Evolutionary conservation across 2,888 invertebrate species (phyloP), one percentile per base, ranked within the genome.

Genomic region (Euplagia quadripunctaria): DNA sequence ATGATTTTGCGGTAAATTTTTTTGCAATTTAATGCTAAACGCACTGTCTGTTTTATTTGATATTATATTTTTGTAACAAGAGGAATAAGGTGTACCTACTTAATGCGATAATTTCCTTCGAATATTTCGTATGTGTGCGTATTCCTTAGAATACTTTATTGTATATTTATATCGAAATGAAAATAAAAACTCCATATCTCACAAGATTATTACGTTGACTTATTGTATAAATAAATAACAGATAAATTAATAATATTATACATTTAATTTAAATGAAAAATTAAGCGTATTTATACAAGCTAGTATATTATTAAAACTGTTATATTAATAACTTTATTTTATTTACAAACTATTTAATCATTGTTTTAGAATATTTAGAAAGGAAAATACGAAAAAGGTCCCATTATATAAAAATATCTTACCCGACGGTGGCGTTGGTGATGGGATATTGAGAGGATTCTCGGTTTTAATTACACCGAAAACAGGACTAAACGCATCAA

Each of bases 401-500:
- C 86, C 82, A 82, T 80, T 82, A 84, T 82, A 84, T 78, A 80
- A 81, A 84, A 84, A 84, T 72, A 41, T 74, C 91, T 91, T 92
- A 92, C 92, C 92, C 80, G 85, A 80, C n/a, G 88, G 85, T 55
- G 85, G 82, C 46, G 88, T 88, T 20, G 90, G 86, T 74, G 83
- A 78, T n/a, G 87, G 86, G 68, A 79, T 75, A 68, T 76, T 76
- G 64, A 85, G 70, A 49, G 90, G 87, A 68, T 86, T 74, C 64
- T 90, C 88, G 20, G 87, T 88, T 86, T 87, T 88, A 70, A 88
- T 80, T 61, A 88, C 83, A 70, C 91, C 90, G 79, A 91, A 89
- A 72, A 84, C 85, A 5, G 91, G 89, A 77, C 89, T 91, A 80
- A 89, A 91, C 11, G 82, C 90, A 14, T 87, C 88, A 61, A 81